Conservation (phyloP, 2,797 vertebrate genomes). For the Halcyon chelicuti region DNA sequence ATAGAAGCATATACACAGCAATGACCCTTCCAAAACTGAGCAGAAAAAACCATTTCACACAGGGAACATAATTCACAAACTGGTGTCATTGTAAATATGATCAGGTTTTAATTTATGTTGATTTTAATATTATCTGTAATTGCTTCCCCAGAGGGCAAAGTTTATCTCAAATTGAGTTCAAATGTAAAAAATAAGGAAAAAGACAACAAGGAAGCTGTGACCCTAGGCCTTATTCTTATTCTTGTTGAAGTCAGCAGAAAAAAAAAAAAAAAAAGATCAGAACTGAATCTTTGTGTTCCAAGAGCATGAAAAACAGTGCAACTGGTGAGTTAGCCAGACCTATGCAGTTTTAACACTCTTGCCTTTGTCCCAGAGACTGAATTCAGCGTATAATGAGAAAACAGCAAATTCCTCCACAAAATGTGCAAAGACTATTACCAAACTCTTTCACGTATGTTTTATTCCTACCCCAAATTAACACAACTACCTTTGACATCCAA, state of each 20-base stretch:
- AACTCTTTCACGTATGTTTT: background rate
- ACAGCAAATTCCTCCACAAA: background rate
- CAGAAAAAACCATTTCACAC: background rate
- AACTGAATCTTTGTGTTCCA: background rate
- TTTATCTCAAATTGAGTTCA: constrained; percentile 60
- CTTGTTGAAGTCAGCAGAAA: constrained; percentile 22
- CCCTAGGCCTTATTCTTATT: constrained; percentile 26
- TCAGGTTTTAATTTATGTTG: constrained; percentile 53
- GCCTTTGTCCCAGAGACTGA: background rate
- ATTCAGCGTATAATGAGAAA: background rate
- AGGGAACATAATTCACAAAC: background rate
- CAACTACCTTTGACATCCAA: background rate
- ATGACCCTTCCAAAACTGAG: constrained; percentile 26
- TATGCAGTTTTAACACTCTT: background rate
- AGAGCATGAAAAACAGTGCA: background rate
- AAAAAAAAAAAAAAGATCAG: background rate
- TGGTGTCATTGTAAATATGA: constrained; percentile 1
- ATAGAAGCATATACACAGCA: background rate
- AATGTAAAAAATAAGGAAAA: constrained; percentile 52
- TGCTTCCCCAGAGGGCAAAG: constrained; percentile 53
- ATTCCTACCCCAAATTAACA: background rate
- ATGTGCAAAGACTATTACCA: background rate
- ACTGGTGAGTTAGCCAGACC: background rate
- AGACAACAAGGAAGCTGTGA: constrained; percentile 36
- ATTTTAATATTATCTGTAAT: constrained; percentile 52